Conservation (phyloP, 2,888 invertebrate genomes). For the Catotricha subobsoleta region DNA sequence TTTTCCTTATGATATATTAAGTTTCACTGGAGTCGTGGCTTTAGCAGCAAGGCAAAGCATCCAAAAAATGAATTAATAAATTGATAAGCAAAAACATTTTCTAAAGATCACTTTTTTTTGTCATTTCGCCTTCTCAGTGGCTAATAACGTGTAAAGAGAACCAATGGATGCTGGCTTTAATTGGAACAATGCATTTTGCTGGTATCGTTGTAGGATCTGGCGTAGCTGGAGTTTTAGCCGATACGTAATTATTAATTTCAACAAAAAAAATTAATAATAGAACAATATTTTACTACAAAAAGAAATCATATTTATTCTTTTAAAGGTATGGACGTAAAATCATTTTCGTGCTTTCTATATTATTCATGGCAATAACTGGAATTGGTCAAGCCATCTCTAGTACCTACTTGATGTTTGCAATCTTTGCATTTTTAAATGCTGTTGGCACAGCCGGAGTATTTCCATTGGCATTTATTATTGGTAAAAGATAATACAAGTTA, state of each 20-base stretch:
- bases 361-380: conserved; percentile 39
- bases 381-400: conserved; percentile 35
- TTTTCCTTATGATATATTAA: no score
- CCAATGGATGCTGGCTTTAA: conserved; percentile 39
- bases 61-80: no score
- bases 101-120: no score
- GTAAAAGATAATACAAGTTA: conserved; percentile 18
- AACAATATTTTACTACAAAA: no score
- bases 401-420: conserved; percentile 33
- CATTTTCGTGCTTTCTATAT: conserved; percentile 37
- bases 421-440: conserved; percentile 37
- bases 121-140: no score
- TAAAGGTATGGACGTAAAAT: conserved; percentile 39
- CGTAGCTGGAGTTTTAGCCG: conserved; percentile 39
- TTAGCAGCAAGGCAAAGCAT: no score
- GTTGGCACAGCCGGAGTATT: conserved; percentile 43
- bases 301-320: conserved; percentile 7
- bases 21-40: no score
- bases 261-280: no score
- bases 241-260: conserved; percentile 30
- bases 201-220: conserved; percentile 43
- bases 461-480: conserved; percentile 40
- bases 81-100: no score
- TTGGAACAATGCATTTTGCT: conserved; percentile 43
- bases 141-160: conserved; percentile 40